Evolutionary conservation across 2,797 vertebrate genomes (phyloP).

Genomic region (Parotocinclus haroldoi): DNA sequence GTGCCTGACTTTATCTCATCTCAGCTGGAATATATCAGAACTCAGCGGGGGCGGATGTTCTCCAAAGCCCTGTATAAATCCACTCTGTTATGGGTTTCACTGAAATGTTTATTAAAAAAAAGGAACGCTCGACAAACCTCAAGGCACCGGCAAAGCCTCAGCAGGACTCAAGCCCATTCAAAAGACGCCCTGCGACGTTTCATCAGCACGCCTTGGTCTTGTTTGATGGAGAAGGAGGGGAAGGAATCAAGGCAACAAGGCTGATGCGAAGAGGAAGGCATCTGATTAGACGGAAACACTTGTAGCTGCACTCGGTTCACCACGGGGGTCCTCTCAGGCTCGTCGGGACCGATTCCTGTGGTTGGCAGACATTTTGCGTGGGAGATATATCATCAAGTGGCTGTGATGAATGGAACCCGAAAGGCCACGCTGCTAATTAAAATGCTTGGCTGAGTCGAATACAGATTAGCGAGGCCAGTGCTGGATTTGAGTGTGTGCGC

Average conservation of each 20-base stretch:
- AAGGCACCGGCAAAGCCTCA: slow-evolving; percentile 31
- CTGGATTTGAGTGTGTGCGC: background rate
- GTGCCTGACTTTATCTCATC: slow-evolving; percentile 28
- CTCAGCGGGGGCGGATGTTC: slow-evolving; percentile 27
- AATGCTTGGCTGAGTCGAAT: background rate
- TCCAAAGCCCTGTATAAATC: slow-evolving; percentile 39
- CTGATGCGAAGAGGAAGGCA: slow-evolving; percentile 1
- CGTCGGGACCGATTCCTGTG: slow-evolving; percentile 15
- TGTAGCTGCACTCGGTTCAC: slow-evolving; percentile 32
- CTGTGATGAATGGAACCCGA: slow-evolving; percentile 13
- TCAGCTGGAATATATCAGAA: slow-evolving; percentile 36
- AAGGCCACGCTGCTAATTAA: slow-evolving; percentile 30
- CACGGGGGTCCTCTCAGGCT: slow-evolving; percentile 26
- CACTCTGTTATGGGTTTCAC: slow-evolving; percentile 35
- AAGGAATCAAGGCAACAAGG: background rate
- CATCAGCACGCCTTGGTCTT: slow-evolving; percentile 10
- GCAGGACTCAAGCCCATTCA: slow-evolving; percentile 27
- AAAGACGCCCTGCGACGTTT: slow-evolving; percentile 13
- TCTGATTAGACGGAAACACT: slow-evolving; percentile 36
- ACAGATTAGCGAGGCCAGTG: too few species aligned
- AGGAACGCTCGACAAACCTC: slow-evolving; percentile 15
- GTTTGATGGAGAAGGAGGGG: background rate
- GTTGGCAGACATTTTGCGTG: slow-evolving; percentile 17
- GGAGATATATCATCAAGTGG: slow-evolving; percentile 9
- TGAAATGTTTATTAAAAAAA: slow-evolving; percentile 24